Evolutionary conservation across 2,888 invertebrate genomes (phyloP).

Genomic region (Megaustenia siamemsis): DNA sequence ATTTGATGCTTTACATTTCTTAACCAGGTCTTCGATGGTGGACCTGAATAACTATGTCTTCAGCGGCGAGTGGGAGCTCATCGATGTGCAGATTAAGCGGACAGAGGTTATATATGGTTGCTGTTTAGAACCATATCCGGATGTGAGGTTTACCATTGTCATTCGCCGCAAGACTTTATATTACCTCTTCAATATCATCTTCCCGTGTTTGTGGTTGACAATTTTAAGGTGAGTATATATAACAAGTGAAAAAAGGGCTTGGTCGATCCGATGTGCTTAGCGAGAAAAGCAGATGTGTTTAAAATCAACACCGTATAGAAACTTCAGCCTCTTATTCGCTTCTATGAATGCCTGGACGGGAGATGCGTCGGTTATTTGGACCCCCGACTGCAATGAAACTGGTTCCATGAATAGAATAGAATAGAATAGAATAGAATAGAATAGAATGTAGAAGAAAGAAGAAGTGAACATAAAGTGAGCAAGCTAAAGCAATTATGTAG

Average conservation of each 20-base stretch:
- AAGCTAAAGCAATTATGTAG: no score
- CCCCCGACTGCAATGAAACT: no score
- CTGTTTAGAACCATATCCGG: slow-evolving; percentile 83
- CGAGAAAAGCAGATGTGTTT: no score
- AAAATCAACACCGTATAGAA: no score
- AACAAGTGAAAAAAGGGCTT: neutral
- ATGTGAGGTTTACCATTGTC: slow-evolving; percentile 82
- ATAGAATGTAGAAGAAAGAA: no score
- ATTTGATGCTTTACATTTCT: neutral
- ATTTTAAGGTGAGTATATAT: slow-evolving; percentile 64
- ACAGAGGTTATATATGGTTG: slow-evolving; percentile 82
- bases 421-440: no score
- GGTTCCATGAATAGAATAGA: no score
- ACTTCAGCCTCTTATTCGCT: no score
- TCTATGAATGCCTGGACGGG: no score
- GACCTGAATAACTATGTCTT: slow-evolving; percentile 80
- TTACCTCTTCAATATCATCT: slow-evolving; percentile 80
- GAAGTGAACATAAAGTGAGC: no score
- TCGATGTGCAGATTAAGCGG: slow-evolving; percentile 81
- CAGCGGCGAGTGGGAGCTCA: slow-evolving; percentile 84
- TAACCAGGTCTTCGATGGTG: slow-evolving; percentile 59
- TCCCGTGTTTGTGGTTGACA: slow-evolving; percentile 80
- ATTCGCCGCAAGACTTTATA: slow-evolving; percentile 78
- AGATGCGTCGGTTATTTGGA: no score
- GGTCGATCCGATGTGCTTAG: no score